Evolutionary conservation across 2,888 invertebrate species (phyloP).

Genomic region (Euproctis similis): DNA sequence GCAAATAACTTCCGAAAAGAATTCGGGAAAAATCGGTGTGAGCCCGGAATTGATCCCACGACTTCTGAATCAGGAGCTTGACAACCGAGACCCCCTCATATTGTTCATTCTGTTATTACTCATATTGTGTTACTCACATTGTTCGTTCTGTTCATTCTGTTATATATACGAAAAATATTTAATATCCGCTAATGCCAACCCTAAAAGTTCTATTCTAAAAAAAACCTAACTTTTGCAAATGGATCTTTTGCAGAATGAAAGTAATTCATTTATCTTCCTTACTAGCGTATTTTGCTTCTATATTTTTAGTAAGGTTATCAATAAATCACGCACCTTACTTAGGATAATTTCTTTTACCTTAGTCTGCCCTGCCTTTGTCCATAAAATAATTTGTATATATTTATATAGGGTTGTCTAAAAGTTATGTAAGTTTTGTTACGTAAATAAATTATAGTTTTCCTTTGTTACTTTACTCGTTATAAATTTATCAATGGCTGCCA

Average conservation of each 20-base stretch:
- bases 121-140: background rate
- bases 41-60: too few relatives aligned
- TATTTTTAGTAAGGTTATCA: constrained; percentile 51
- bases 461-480: too few relatives aligned
- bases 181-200: constrained; percentile 1
- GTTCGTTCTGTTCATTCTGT: background rate
- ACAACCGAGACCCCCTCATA: background rate
- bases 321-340: constrained; percentile 66
- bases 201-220: constrained; percentile 30
- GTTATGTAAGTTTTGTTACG: too few relatives aligned
- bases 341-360: constrained; percentile 51
- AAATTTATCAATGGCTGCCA: too few relatives aligned
- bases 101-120: background rate
- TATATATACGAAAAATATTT: background rate
- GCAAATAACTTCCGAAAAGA: too few relatives aligned
- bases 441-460: too few relatives aligned
- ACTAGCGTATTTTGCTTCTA: constrained; percentile 57
- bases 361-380: constrained; percentile 37
- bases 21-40: too few relatives aligned
- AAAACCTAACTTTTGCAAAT: constrained; percentile 35
- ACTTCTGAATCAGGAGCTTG: too few relatives aligned
- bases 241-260: constrained; percentile 44
- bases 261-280: constrained; percentile 69
- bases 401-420: constrained; percentile 26
- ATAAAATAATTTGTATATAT: constrained; percentile 41